Evolutionary conservation across 2,797 vertebrate genomes (phyloP), one percentile per base, ranked within the genome.

Genomic region (Thalassophryne amazonica): DNA sequence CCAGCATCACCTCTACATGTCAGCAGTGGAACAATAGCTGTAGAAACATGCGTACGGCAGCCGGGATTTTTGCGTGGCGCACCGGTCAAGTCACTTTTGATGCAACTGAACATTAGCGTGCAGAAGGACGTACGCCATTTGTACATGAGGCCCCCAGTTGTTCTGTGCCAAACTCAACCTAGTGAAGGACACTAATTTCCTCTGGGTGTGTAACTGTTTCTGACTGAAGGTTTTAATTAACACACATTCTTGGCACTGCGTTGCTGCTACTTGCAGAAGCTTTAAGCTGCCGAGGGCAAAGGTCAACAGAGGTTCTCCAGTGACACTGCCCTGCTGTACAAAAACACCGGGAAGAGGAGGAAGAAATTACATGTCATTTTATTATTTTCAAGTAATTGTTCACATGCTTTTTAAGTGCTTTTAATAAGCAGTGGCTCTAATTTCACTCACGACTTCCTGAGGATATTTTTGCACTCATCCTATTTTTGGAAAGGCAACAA

Each of bases 201-300:
- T 2, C 24, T 3, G 23, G 2, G 0, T 32, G 46, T 64, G 56
- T 36, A 31, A 19, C 24, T 21, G 9, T 22, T 68, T 61, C 61
- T 52, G 52, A 50, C 42, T 27, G n/a, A 47, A 39, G 29, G 38
- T 53, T 59, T 59, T 76, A 73, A 85, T 58, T 71, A n/a, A n/a
- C n/a, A n/a, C n/a, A 56, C 42, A 27, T 52, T 60, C 45, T 32
- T 22, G 43, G 20, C 34, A 50, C 19, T 35, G 42, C n/a, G 28
- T 46, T 29, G 28, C 13, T 5, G 12, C 9, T 33, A 32, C 52
- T 55, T 41, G 50, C 15, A 28, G 24, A 62, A 13, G 27, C 22
- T 53, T 54, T 66, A 39, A 62, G 60, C 28, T 18, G 20, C 28
- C n/a, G 25, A 58, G 25, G 38, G 32, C 64, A 49, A 29, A 18